Conservation (phyloP, 2,113 vertebrate species). For the Petaurus breviceps region DNA sequence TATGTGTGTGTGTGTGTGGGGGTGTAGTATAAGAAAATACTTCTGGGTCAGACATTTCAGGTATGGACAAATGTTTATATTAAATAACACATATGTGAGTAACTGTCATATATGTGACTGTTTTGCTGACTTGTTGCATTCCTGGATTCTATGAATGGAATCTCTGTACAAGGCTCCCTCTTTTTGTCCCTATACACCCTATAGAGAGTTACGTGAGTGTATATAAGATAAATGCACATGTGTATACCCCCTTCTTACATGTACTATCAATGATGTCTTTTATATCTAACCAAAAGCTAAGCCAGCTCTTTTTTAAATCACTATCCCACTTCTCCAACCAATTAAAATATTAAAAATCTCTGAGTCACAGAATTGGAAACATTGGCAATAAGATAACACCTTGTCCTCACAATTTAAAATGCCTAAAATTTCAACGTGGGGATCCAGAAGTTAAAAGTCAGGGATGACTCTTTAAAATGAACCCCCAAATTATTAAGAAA, state of each 20-base stretch:
- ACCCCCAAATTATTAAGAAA: neutral
- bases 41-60: neutral
- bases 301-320: neutral
- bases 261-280: neutral
- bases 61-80: neutral
- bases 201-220: neutral
- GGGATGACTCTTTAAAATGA: neutral
- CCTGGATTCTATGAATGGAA: neutral
- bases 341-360: neutral
- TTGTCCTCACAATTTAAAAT: neutral
- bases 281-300: neutral
- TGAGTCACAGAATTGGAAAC: neutral
- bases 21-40: neutral
- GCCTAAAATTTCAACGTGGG: neutral
- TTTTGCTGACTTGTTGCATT: neutral
- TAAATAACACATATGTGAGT: neutral
- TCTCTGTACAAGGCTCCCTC: neutral
- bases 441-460: neutral
- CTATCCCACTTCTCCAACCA: neutral
- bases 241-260: neutral
- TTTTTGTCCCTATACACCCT: neutral
- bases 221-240: neutral
- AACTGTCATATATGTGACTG: neutral
- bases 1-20: too few relatives aligned
- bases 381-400: neutral